phyloP scores from a whole-genome alignment of 2,888 invertebrate species.

The Temnothorax rugatulus region DNA sequence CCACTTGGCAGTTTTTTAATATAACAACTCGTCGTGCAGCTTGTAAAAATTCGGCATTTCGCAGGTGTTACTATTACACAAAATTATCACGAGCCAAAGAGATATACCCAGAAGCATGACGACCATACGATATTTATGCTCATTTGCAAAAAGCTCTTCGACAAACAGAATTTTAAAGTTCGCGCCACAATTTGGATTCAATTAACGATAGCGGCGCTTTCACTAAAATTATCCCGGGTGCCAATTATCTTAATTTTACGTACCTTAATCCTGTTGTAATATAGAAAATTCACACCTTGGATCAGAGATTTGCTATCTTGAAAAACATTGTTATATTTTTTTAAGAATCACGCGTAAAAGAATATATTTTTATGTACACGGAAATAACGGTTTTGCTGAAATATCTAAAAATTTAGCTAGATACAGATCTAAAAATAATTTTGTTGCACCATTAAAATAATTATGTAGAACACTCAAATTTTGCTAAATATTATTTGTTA shows the following conservation, averaged over 20 bases:
- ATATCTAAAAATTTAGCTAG: too few species aligned
- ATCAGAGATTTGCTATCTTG: constrained; percentile 22
- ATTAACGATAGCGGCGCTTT: constrained; percentile 51
- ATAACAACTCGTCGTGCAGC: not conserved
- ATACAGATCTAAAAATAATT: too few species aligned
- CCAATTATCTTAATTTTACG: constrained; percentile 53
- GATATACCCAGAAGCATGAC: constrained; percentile 42
- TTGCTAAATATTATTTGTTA: too few species aligned
- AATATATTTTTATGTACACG: not conserved
- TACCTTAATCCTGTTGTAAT: constrained; percentile 42
- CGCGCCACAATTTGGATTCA: constrained; percentile 53
- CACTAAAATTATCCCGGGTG: constrained; percentile 38
- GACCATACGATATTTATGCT: constrained; percentile 53
- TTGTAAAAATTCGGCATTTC: constrained; percentile 40
- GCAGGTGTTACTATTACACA: constrained; percentile 42
- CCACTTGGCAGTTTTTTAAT: constrained; percentile 14
- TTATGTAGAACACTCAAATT: too few species aligned
- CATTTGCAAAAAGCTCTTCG: constrained; percentile 53
- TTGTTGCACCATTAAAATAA: too few species aligned
- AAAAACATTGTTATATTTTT: constrained; percentile 9
- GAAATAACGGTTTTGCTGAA: too few species aligned
- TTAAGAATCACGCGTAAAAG: not conserved
- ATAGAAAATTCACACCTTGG: constrained; percentile 38
- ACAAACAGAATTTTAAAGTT: constrained; percentile 56
- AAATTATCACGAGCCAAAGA: constrained; percentile 52